Base-by-base conservation (phyloP, 1,140 invertebrate genomes). In the Bombus cullumanus region DNA sequence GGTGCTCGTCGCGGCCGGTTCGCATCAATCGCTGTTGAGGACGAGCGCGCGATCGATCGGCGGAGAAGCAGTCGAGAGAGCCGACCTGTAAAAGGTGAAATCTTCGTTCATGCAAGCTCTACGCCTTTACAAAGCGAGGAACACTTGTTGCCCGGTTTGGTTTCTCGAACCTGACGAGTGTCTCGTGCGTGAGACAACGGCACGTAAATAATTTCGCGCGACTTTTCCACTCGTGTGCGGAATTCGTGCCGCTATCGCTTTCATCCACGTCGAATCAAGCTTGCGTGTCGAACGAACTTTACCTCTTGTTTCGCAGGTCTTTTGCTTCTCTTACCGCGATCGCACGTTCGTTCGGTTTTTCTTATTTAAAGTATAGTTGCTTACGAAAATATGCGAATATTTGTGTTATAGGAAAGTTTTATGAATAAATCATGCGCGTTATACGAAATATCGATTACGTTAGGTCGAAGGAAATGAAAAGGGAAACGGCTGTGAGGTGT, bases 101-200 rank as follows among this genome's bases (percentile, higher is more conserved):
- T 82, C 73, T 43, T 81, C 28, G 81, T 74, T 85, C 71, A 18
- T 80, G 80, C 80, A 76, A 18, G 59, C 13, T 66, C 34, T 68
- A 79, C 81, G 68, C 57, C 84, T 89, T 77, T 37, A 41, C 59
- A 62, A 74, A 64, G 66, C 80, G 77, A 71, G 76, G 66, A 89
- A 89, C 90, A 92, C 91, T 92, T 92, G 91, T 92, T 92, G 91
- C 91, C 91, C 78, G 62, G 71, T 18, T 43, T 3, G 41, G 25
- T 57, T 28, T 86, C 31, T 73, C 68, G 57, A 73, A 47, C n/a
- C 47, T 75, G 79, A 81, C 79, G 89, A 90, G 80, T 76, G 87
- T 90, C 83, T 92, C 91, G 89, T 91, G 89, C 86, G 89, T 90
- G 89, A 87, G 75, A 83, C 78, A 84, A 89, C 81, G 41, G 88